Evolutionary conservation across 2,113 vertebrate species (phyloP).

Genomic region (Serilophus lunatus): DNA sequence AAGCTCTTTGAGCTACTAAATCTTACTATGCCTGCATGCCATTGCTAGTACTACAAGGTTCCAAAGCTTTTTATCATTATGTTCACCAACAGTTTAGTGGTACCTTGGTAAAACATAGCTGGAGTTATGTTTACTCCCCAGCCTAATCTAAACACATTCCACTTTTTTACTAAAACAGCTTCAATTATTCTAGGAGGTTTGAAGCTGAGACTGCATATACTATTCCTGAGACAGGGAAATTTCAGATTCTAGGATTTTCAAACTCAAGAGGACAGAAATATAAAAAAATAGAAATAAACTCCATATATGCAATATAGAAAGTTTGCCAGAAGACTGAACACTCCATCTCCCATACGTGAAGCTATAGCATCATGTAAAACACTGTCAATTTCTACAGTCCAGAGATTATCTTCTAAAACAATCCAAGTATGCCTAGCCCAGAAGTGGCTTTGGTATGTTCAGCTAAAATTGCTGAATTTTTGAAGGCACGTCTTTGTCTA

Average conservation of each 20-base stretch:
- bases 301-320: background rate
- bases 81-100: background rate
- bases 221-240: background rate
- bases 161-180: background rate
- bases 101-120: background rate
- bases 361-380: background rate
- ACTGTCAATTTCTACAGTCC: background rate
- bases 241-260: background rate
- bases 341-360: background rate
- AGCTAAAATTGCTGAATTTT: background rate
- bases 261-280: background rate
- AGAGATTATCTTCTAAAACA: background rate
- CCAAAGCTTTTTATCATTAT: background rate
- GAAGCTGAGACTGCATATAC: background rate
- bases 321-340: background rate
- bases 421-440: background rate
- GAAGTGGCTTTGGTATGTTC: background rate
- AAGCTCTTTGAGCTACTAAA: background rate
- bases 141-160: background rate
- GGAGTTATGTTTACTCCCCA: background rate
- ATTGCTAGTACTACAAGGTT: background rate
- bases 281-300: background rate
- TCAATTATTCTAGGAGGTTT: background rate
- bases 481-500: background rate
- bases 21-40: background rate